Conservation (phyloP, 1,140 invertebrate species). For the Neomicropteryx cornuta region DNA sequence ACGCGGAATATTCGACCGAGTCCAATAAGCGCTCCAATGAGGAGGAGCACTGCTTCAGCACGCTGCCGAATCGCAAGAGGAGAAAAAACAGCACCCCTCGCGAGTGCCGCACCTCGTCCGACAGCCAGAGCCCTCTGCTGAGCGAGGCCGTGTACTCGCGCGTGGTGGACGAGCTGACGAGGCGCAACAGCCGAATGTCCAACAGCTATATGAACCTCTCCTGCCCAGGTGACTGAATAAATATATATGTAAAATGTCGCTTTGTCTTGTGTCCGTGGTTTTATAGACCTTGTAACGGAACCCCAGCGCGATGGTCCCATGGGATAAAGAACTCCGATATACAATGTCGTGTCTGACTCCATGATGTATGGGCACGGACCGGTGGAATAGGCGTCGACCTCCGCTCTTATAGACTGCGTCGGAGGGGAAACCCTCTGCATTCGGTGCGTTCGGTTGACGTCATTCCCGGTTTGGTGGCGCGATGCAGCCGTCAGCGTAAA, state of each 20-base stretch:
- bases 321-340: too few relatives aligned
- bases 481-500: too few relatives aligned
- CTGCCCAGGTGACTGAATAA: not conserved
- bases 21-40: slow-evolving; percentile 27
- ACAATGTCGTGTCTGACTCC: too few relatives aligned
- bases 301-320: too few relatives aligned
- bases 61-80: slow-evolving; percentile 34
- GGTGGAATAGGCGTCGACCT: too few relatives aligned
- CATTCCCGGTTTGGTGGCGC: too few relatives aligned
- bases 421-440: too few relatives aligned
- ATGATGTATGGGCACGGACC: too few relatives aligned
- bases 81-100: slow-evolving; percentile 26
- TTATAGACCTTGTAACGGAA: too few relatives aligned
- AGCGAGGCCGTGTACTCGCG: slow-evolving; percentile 27
- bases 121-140: slow-evolving; percentile 57
- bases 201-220: slow-evolving; percentile 25
- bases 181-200: slow-evolving; percentile 22
- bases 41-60: slow-evolving; percentile 40
- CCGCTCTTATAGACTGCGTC: too few relatives aligned
- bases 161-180: slow-evolving; percentile 26
- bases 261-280: not conserved
- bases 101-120: slow-evolving; percentile 41
- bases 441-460: too few relatives aligned
- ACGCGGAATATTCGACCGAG: slow-evolving; percentile 22
- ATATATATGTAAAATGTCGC: slow-evolving; percentile 9